phyloP scores from a whole-genome alignment of 2,113 vertebrate species.

The Rafetus swinhoei region DNA sequence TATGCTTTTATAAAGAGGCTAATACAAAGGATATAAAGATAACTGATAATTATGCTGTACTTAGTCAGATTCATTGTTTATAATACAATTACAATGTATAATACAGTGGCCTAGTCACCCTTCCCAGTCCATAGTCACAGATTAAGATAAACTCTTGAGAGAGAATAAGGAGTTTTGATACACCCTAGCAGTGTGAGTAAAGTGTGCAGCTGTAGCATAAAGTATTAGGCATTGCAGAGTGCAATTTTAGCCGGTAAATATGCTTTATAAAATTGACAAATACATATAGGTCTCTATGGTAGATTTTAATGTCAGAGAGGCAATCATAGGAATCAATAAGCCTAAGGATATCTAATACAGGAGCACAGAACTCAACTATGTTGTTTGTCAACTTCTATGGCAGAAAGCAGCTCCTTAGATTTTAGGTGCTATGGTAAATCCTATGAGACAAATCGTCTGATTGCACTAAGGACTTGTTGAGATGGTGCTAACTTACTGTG shows the following conservation, averaged over 20 bases:
- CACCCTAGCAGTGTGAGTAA: neutral
- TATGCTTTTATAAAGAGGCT: conserved; percentile 6
- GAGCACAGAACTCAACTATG: neutral
- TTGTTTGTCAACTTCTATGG: conserved; percentile 19
- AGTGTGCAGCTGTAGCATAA: neutral
- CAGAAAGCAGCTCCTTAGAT: conserved; percentile 14
- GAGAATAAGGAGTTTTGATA: neutral
- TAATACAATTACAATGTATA: conserved; percentile 24
- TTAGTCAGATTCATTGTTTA: conserved; percentile 55
- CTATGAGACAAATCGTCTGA: conserved; percentile 21
- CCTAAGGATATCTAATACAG: neutral
- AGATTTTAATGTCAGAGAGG: conserved; percentile 2
- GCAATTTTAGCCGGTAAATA: neutral
- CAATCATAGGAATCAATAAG: neutral
- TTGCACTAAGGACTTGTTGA: neutral
- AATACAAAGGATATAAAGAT: conserved; percentile 36
- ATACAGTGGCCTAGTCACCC: neutral
- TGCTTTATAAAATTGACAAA: neutral
- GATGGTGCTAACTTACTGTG: too few relatives aligned
- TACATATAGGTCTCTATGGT: neutral
- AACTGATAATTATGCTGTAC: conserved; percentile 47
- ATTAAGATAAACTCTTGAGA: neutral
- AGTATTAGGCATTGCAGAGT: neutral
- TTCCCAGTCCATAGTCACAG: neutral
- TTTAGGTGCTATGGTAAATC: neutral